phyloP scores from a whole-genome alignment of 2,113 vertebrate species.

The Heterochromis multidens region DNA sequence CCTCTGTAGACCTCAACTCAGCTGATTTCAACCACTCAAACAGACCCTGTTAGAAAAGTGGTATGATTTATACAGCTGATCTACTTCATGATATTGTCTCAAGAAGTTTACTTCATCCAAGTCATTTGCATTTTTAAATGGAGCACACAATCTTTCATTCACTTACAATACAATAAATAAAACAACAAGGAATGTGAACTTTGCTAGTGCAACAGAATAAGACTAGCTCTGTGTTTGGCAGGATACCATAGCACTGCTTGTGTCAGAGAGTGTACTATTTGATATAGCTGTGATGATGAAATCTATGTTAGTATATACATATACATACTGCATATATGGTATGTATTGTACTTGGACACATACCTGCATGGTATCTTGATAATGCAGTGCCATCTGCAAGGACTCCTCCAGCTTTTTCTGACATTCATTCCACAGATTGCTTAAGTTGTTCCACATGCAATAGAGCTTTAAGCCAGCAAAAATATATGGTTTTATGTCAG shows the following conservation, averaged over 20 bases:
- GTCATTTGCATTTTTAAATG: constrained; percentile 28
- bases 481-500: neutral
- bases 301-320: neutral
- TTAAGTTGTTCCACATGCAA: constrained; percentile 84
- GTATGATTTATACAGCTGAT: neutral
- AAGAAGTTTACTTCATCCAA: neutral
- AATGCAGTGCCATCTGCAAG: constrained; percentile 73
- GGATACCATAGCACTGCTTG: neutral
- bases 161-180: neutral
- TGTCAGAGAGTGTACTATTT: neutral
- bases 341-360: neutral
- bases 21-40: constrained; percentile 82
- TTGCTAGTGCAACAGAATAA: neutral
- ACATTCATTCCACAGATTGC: constrained; percentile 80
- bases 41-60: constrained; percentile 70
- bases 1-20: constrained; percentile 77
- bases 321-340: neutral
- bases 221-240: constrained; percentile 2
- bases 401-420: constrained; percentile 80
- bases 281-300: neutral
- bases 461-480: constrained; percentile 75
- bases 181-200: constrained; percentile 13
- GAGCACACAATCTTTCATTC: constrained; percentile 22
- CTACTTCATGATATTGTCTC: neutral
- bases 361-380: constrained; percentile 85